phyloP scores from a whole-genome alignment of 2,113 vertebrate genomes.

The Ailuropoda melanoleuca region DNA sequence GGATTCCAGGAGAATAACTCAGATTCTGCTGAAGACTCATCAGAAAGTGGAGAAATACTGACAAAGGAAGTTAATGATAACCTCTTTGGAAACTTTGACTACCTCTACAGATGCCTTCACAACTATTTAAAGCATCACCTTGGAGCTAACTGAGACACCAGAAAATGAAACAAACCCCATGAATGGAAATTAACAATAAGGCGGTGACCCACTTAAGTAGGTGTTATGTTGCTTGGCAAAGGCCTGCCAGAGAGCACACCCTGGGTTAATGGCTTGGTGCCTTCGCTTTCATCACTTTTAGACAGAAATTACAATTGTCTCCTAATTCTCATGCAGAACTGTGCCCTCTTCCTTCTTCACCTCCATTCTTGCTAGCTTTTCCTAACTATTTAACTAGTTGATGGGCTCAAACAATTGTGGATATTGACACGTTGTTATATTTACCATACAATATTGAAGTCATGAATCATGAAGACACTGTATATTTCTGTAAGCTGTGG shows the following conservation, averaged over 20 bases:
- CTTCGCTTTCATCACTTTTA: background rate
- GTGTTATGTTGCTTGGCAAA: background rate
- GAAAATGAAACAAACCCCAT: conserved; percentile 62
- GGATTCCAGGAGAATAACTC: conserved; percentile 55
- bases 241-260: conserved; percentile 27
- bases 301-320: background rate
- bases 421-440: background rate
- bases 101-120: background rate
- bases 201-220: conserved; percentile 68
- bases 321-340: background rate
- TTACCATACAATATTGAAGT: background rate
- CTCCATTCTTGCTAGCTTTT: conserved; percentile 28
- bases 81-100: conserved; percentile 40
- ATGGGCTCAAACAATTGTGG: background rate
- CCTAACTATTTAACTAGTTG: background rate
- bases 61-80: conserved; percentile 62
- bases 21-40: conserved; percentile 45
- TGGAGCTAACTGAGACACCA: conserved; percentile 45
- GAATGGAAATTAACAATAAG: conserved; percentile 72
- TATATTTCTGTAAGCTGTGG: background rate
- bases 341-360: background rate
- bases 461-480: background rate
- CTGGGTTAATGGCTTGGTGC: background rate
- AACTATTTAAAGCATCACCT: conserved; percentile 69
- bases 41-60: conserved; percentile 58